phyloP scores from a whole-genome alignment of 2,888 invertebrate genomes.

The Amphipoea lucens region DNA sequence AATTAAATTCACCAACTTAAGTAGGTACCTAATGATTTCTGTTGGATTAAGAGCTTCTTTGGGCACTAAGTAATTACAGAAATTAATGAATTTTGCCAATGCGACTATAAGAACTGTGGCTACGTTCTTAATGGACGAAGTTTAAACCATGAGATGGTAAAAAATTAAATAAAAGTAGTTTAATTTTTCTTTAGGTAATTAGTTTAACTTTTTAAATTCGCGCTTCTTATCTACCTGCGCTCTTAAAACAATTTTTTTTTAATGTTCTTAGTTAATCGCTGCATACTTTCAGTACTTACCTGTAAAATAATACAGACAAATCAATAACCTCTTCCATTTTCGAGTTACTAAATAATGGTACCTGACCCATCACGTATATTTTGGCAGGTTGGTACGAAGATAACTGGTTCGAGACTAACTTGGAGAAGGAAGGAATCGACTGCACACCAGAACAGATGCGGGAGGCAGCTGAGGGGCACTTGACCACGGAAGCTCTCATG shows the following conservation, averaged over 20 bases:
- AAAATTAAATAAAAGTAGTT: slow-evolving; percentile 4
- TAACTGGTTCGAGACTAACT: slow-evolving; percentile 98
- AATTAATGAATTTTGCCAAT: slow-evolving; percentile 29
- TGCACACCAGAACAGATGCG: slow-evolving; percentile 98
- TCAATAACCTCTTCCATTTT: background rate
- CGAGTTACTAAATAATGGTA: background rate
- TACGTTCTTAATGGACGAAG: slow-evolving; percentile 31
- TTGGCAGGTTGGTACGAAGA: slow-evolving; percentile 98
- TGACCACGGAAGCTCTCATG: slow-evolving; percentile 99
- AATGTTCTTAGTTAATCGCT: background rate
- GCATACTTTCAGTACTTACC: background rate
- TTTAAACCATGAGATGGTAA: slow-evolving; percentile 12
- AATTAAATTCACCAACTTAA: slow-evolving; percentile 30
- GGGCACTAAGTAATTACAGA: slow-evolving; percentile 34
- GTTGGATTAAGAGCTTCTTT: slow-evolving; percentile 35
- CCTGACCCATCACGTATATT: slow-evolving; percentile 2
- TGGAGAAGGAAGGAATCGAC: slow-evolving; percentile 96
- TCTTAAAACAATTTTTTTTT: background rate
- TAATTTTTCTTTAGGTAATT: slow-evolving; percentile 8
- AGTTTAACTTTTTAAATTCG: slow-evolving; percentile 13
- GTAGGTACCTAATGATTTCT: slow-evolving; percentile 25
- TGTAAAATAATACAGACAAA: background rate
- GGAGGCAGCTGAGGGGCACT: slow-evolving; percentile 98
- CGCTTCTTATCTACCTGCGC: background rate
- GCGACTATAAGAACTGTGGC: slow-evolving; percentile 23